Percentiles rank a stretch among this genome's conserved stretches.
phyloP scores from a whole-genome alignment of 2,888 invertebrate species.

The Lasioglossum pauxillum region DNA sequence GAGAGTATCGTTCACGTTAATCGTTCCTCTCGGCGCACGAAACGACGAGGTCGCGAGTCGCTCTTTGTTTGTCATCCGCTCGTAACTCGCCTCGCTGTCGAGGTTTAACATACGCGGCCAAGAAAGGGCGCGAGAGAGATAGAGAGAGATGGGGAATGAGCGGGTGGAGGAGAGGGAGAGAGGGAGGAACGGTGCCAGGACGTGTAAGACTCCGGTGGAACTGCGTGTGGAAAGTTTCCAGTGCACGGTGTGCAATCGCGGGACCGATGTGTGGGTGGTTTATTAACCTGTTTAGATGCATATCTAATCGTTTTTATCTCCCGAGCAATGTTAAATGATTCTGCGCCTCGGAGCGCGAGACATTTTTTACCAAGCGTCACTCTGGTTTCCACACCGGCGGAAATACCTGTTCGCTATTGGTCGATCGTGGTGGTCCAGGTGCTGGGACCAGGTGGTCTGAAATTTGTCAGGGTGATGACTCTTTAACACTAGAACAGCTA shows the following conservation, averaged over 20 bases:
- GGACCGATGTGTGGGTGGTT: slow-evolving; percentile 56
- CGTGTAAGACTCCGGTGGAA: slow-evolving; percentile 55
- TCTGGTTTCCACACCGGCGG: slow-evolving; percentile 14
- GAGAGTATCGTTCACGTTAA: slow-evolving; percentile 69
- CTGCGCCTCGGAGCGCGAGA: slow-evolving; percentile 27
- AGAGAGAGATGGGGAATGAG: background rate
- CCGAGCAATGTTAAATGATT: slow-evolving; percentile 46
- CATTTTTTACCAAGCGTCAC: slow-evolving; percentile 26
- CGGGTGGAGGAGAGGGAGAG: slow-evolving; percentile 12
- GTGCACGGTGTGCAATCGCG: slow-evolving; percentile 26
- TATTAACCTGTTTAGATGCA: slow-evolving; percentile 65
- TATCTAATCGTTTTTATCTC: slow-evolving; percentile 59
- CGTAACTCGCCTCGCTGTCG: slow-evolving; percentile 58
- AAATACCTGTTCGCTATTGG: background rate
- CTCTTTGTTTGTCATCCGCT: slow-evolving; percentile 72
- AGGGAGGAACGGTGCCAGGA: slow-evolving; percentile 61
- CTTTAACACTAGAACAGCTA: background rate
- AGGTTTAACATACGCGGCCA: slow-evolving; percentile 44
- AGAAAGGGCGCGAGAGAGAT: slow-evolving; percentile 27
- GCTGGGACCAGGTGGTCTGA: background rate
- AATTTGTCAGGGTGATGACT: background rate
- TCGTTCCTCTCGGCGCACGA: slow-evolving; percentile 67
- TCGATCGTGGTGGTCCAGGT: background rate
- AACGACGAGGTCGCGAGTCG: slow-evolving; percentile 62
- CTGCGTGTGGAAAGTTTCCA: slow-evolving; percentile 61